A percentile compares a stretch with the other conserved stretches of the same genome.
Evolutionary conservation across 2,888 invertebrate species (phyloP).

Genomic region (Mallateleia sp.): DNA sequence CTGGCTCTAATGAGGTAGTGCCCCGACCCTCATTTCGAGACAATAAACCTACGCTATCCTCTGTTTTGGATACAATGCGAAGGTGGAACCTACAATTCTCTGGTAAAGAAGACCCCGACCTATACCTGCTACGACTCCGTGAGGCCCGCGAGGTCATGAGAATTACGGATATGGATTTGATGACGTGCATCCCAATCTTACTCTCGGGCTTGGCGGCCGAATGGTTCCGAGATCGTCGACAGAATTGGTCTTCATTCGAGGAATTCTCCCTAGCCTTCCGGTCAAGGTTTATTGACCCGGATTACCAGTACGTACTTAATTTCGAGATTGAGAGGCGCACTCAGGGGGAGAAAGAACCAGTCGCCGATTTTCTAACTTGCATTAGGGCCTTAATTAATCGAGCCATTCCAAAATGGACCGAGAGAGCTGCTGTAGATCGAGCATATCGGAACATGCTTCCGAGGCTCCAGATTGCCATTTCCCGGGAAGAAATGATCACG

Average conservation of each 20-base stretch:
- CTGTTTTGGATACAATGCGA: too few species aligned
- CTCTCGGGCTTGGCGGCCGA: too few species aligned
- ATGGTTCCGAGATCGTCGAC: not conserved
- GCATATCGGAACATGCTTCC: slow-evolving; percentile 1
- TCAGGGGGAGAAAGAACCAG: not conserved
- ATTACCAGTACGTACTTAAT: not conserved
- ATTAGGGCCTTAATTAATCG: not conserved
- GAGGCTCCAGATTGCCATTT: not conserved
- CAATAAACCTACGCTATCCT: too few species aligned
- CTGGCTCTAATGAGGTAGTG: too few species aligned
- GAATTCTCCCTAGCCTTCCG: not conserved
- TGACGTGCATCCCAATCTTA: too few species aligned
- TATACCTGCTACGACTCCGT: too few species aligned
- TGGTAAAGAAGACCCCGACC: too few species aligned
- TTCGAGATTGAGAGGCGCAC: not conserved
- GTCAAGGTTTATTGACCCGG: not conserved
- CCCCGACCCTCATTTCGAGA: too few species aligned
- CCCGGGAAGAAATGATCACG: not conserved
- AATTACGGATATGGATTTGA: too few species aligned
- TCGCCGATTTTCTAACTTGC: not conserved
- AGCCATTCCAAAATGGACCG: not conserved
- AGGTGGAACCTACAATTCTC: too few species aligned
- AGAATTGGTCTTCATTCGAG: not conserved
- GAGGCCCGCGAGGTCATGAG: too few species aligned
- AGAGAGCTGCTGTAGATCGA: not conserved